A percentile compares a stretch with the other conserved stretches of the same genome.
These are phyloP conservation scores for Himalopsyche tibetana DNA, from an alignment of 2,888 invertebrate species.

Conservation along the genomic window DNA sequence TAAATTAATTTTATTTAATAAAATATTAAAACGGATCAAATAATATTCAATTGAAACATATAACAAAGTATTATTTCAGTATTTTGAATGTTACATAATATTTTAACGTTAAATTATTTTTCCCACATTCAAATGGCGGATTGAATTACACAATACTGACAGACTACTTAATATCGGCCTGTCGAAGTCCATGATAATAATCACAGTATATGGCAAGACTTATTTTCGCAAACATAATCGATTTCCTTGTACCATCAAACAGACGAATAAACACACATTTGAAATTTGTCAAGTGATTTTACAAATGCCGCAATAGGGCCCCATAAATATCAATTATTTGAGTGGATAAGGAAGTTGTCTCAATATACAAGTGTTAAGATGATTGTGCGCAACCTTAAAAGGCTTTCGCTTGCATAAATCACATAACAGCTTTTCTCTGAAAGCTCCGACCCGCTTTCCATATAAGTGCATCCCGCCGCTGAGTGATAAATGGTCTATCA, in stretches of 20 bases:
- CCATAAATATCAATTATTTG: constrained; percentile 23
- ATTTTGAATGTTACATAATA: too few species aligned
- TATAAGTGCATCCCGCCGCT: constrained; percentile 37
- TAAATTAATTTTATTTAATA: too few species aligned
- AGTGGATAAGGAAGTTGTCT: constrained; percentile 41
- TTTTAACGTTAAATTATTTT: too few species aligned
- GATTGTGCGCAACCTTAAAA: constrained; percentile 37
- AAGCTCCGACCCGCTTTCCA: constrained; percentile 41
- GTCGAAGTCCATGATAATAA: not conserved
- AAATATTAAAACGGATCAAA: too few species aligned
- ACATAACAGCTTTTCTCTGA: constrained; percentile 46
- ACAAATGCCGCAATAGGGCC: not conserved
- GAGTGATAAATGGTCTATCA: constrained; percentile 36
- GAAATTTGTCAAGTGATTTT: constrained; percentile 28
- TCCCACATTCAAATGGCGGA: not conserved
- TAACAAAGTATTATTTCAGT: too few species aligned
- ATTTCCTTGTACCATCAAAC: not conserved
- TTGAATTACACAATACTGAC: not conserved
- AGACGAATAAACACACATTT: not conserved
- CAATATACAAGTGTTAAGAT: constrained; percentile 43
- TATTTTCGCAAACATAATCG: not conserved
- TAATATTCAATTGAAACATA: too few species aligned
- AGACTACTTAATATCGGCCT: not conserved
- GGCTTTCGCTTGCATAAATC: constrained; percentile 45
- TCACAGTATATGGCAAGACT: not conserved